Evolutionary conservation across 1,140 invertebrate genomes (phyloP), one percentile per base, ranked within the genome.

Genomic region (Rhopalosiphum maidis): DNA sequence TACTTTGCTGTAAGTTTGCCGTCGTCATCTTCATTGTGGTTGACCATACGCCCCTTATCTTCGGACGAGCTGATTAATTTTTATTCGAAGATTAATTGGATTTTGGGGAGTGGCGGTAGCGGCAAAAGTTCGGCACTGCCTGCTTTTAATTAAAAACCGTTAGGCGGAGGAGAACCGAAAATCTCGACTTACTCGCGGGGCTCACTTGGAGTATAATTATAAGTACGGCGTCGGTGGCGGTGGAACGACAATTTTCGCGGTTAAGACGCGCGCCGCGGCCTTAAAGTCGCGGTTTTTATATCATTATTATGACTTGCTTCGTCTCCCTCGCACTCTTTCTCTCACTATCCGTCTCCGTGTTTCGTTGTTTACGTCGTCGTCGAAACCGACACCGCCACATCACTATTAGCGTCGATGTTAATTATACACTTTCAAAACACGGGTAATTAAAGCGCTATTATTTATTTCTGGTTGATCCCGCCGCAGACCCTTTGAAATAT

Each of bases 81-180:
- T 86, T 86, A 86, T 43, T 25, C 86, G 46, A 48, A 51, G 43
- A 88, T 88, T 88, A 88, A 88, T 88, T 88, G 86, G 86, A 88
- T 88, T 88, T 88, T 77, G n/a, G n/a, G 60, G 60, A 18, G 60
- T 6, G 30, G 30, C 6, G 46, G 86, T 46, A 35, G 46, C n/a
- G n/a, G n/a, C n/a, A 30, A 88, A 88, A 88, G 86, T 88, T 88
- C 7, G 86, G 46, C 2, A 21, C 46, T 48, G n/a, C 21, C 30
- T n/a, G 21, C 86, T 88, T 88, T 88, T 88, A 88, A 88, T 88
- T 88, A 88, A 88, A 88, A 88, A 35, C 86, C 86, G 86, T n/a
- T 23, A 77, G 30, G 30, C n/a, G 60, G 30, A 51, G 30, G 46
- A 48, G 86, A 35, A 88, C n/a, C 86, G 86, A 51, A 88, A 88